These are phyloP conservation scores for Melozone crissalis DNA, from an alignment of 2,113 vertebrate genomes.

Conservation along the genomic window DNA sequence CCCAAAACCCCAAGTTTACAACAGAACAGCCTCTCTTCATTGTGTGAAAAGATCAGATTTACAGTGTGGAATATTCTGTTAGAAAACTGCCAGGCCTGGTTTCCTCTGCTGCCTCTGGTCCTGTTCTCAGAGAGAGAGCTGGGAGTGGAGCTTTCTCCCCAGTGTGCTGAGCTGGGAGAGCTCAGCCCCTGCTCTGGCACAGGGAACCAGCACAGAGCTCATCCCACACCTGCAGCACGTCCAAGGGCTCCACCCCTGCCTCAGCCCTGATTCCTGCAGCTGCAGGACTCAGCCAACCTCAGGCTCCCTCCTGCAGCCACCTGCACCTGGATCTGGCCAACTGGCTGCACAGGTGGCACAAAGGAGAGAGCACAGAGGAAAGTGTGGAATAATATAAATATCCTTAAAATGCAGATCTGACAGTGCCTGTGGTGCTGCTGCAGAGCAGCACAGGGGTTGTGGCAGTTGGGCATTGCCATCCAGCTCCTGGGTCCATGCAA, in stretches of 20 bases:
- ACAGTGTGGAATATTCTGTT: neutral
- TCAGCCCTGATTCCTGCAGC: neutral
- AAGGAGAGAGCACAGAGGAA: neutral
- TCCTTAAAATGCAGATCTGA: neutral
- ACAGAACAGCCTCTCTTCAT: neutral
- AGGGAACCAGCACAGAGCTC: neutral
- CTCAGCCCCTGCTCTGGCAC: neutral
- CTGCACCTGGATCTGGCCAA: neutral
- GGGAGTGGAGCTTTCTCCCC: neutral
- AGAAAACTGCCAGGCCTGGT: neutral
- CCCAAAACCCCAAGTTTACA: neutral
- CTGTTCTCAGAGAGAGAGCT: neutral
- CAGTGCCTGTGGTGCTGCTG: neutral
- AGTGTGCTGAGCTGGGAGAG: neutral
- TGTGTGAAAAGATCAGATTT: neutral
- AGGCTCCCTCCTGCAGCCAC: neutral
- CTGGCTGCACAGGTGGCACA: neutral
- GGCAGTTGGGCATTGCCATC: too few relatives aligned
- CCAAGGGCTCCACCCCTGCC: neutral
- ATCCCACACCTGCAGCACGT: neutral
- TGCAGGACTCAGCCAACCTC: neutral
- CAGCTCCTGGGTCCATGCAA: neutral
- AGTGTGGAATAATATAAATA: neutral
- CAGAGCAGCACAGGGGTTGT: neutral
- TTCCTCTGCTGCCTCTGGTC: neutral